Conservation (phyloP, 1,140 invertebrate species). For the Halictus rubicundus region DNA sequence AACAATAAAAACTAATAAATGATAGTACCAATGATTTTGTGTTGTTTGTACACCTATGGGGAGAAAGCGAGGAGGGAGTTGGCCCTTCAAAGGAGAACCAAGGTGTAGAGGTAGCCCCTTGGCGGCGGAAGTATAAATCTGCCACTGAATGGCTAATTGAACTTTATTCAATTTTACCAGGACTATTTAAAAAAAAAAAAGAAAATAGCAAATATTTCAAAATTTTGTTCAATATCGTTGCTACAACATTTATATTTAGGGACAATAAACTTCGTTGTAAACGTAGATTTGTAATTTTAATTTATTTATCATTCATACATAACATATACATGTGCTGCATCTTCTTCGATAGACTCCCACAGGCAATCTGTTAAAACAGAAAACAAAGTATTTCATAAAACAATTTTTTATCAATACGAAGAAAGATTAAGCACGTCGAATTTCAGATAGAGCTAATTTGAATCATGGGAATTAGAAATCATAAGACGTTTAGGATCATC, state of each 20-base stretch:
- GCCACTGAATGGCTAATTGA: not conserved
- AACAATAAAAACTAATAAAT: no score
- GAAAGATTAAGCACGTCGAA: not conserved
- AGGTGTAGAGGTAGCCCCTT: no score
- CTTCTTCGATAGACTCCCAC: not conserved
- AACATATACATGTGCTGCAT: not conserved
- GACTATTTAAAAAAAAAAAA: no score
- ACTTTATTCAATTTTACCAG: no score
- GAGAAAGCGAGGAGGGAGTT: no score
- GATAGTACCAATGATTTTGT: no score
- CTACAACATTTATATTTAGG: not conserved
- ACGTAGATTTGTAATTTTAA: no score
- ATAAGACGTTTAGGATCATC: not conserved
- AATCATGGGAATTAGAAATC: slow-evolving; percentile 36
- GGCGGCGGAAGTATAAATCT: no score
- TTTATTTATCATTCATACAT: not conserved
- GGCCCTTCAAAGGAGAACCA: no score
- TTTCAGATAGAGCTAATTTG: slow-evolving; percentile 77
- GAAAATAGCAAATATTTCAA: no score
- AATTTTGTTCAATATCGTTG: no score
- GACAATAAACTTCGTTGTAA: not conserved
- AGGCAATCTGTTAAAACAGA: not conserved
- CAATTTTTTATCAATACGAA: not conserved
- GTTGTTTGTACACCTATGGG: no score
- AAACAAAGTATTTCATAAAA: not conserved